Base-by-base conservation (phyloP, 2,888 invertebrate genomes). In the Megastigmus dorsalis region DNA sequence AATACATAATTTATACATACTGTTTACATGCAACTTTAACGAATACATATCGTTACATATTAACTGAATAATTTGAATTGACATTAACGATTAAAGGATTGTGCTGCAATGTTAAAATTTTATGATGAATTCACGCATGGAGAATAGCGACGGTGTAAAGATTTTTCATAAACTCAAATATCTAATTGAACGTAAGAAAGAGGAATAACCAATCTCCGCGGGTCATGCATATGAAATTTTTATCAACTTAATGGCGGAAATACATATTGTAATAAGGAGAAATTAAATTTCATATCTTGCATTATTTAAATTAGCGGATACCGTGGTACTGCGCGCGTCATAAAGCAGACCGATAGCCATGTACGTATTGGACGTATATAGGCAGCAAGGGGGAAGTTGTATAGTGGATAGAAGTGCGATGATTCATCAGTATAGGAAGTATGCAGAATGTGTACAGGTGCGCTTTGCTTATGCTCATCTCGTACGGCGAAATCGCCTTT, bases 381-480 rank as follows among this genome's bases (percentile, higher is more conserved):
- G n/a, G n/a, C n/a, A n/a, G n/a, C n/a, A n/a, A n/a, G n/a, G n/a
- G n/a, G n/a, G n/a, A n/a, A n/a, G n/a, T n/a, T n/a, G n/a, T n/a
- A n/a, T n/a, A n/a, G n/a, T n/a, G n/a, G n/a, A n/a, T n/a, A n/a
- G n/a, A n/a, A n/a, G 3, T 13, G 38, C 30, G 52, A 73, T 73
- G 66, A 73, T 73, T 73, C 72, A 73, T 59, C 41, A 1, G 26
- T 57, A 7, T 33, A 54, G 43, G 66, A 66, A 73, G 60, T 66
- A 38, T n/a, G n/a, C n/a, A n/a, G n/a, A 15, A 30, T 30, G 15
- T 18, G 9, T 41, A 57, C 43, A 72, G 65, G 66, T 59, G 52
- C 10, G n/a, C 23, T 60, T 66, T 33, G 10, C 10, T n/a, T 57
- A 50, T 48, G 38, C 38, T 57, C n/a, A 10, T 50, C 48, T 57